Evolutionary conservation across 2,888 invertebrate species (phyloP), one percentile per base, ranked within the genome.

Genomic region (Eugnorisma glareosa): DNA sequence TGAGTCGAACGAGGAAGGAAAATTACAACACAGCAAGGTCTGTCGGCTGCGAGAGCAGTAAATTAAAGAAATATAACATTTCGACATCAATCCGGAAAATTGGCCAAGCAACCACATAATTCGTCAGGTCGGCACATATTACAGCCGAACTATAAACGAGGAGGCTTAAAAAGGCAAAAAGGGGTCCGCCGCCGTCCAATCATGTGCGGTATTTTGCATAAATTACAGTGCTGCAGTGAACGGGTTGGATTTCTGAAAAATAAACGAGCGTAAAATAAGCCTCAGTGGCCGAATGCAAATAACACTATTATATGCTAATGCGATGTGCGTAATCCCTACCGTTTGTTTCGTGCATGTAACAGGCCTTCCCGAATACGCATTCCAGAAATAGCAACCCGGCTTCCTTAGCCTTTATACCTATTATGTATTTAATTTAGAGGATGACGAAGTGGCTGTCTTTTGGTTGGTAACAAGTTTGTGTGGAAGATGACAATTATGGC

Each of bases 241-340:
- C 92, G 91, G 92, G 93, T 92, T 91, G 93, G 92, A 92, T 94
- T 95, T 94, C 91, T 92, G 93, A 95, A 95, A 95, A 96, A 95
- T 94, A 94, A 94, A 92, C 93, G 89, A 92, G 91, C 92, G 94
- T 93, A 93, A 94, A 95, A 94, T 94, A 94, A 93, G 91, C 93
- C 91, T 88, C 91, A 89, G 92, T 90, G 92, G 91, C 85, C 92
- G 92, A 94, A 96, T 95, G 95, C 94, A 94, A 96, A 95, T 95
- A 95, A 92, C 94, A 91, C 95, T 92, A 96, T 96, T 96, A 95
- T 95, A 96, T 95, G 96, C 91, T 95, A 96, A 96, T 96, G 91
- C 90, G 90, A 93, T 91, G 93, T 94, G 95, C 94, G 95, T 96
- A 95, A 94, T 94, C 92, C 93, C 91, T 89, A 90, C 92, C 88